These are phyloP conservation scores for Heliothis subflexa DNA, from an alignment of 1,140 invertebrate species.

Conservation along the genomic window DNA sequence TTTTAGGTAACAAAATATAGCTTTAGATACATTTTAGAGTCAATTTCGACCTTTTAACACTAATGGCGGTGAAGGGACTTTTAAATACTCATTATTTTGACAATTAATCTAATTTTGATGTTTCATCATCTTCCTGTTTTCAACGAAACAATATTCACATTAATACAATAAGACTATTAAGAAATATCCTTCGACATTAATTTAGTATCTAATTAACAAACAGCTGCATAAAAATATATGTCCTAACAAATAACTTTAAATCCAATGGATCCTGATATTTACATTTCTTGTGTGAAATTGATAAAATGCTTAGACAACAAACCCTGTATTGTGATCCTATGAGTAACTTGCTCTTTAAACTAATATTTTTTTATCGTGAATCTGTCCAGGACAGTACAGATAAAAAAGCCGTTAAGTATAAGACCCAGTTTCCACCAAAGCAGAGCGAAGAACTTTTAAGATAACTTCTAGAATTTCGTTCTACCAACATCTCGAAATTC, in stretches of 20 bases:
- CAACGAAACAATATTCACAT: not conserved
- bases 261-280: conserved; percentile 21
- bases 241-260: conserved; percentile 39
- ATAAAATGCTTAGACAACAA: conserved; percentile 60
- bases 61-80: not conserved
- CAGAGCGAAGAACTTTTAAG: no score
- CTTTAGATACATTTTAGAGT: no score
- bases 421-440: no score
- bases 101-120: not conserved
- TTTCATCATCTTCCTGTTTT: not conserved
- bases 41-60: not conserved
- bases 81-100: not conserved
- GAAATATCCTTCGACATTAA: not conserved
- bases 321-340: conserved; percentile 75
- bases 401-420: no score
- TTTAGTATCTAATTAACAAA: conserved; percentile 40
- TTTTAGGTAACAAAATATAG: no score
- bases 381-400: not conserved
- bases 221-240: conserved; percentile 47
- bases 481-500: no score
- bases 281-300: conserved; percentile 36
- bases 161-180: not conserved
- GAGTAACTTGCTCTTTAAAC: conserved; percentile 43
- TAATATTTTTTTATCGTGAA: not conserved
- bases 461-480: no score